Percentiles rank a stretch among this genome's conserved stretches.
Evolutionary conservation across 2,888 invertebrate species (phyloP).

Genomic region (Entomobrya multifasciata): DNA sequence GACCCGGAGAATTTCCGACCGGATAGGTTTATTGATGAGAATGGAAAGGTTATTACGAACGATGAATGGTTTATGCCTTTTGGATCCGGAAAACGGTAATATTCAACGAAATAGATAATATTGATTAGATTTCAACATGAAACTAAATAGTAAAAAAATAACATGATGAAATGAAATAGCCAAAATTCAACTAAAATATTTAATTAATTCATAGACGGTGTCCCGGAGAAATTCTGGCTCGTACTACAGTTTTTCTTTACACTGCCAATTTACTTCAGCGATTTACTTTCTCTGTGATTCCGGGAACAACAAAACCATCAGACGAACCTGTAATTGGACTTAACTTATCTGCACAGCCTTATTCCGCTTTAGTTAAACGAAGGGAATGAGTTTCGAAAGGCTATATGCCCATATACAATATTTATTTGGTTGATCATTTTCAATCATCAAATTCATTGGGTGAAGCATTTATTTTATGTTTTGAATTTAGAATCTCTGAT

Average conservation of each 20-base stretch:
- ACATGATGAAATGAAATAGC: too few relatives aligned
- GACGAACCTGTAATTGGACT: slow-evolving; percentile 70
- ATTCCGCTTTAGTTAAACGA: slow-evolving; percentile 54
- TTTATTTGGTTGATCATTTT: background rate
- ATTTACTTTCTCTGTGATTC: slow-evolving; percentile 57
- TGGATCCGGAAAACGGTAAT: slow-evolving; percentile 64
- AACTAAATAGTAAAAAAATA: too few relatives aligned
- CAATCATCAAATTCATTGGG: too few relatives aligned
- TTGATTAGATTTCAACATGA: too few relatives aligned
- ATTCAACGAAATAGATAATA: background rate
- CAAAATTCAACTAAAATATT: too few relatives aligned
- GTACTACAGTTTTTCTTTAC: slow-evolving; percentile 69
- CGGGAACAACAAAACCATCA: slow-evolving; percentile 56
- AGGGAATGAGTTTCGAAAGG: background rate
- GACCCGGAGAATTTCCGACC: slow-evolving; percentile 80
- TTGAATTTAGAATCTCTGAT: too few relatives aligned
- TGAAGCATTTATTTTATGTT: too few relatives aligned
- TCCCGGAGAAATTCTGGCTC: slow-evolving; percentile 73
- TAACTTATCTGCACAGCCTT: slow-evolving; percentile 68
- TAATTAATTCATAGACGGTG: too few relatives aligned
- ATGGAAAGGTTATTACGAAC: slow-evolving; percentile 74
- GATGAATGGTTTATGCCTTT: slow-evolving; percentile 74
- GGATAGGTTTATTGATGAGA: slow-evolving; percentile 79
- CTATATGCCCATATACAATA: too few relatives aligned
- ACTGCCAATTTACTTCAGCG: slow-evolving; percentile 68